Evolutionary conservation across 1,140 invertebrate species (phyloP), one percentile per base, ranked within the genome.

Genomic region (Muscidifurax raptorellus): DNA sequence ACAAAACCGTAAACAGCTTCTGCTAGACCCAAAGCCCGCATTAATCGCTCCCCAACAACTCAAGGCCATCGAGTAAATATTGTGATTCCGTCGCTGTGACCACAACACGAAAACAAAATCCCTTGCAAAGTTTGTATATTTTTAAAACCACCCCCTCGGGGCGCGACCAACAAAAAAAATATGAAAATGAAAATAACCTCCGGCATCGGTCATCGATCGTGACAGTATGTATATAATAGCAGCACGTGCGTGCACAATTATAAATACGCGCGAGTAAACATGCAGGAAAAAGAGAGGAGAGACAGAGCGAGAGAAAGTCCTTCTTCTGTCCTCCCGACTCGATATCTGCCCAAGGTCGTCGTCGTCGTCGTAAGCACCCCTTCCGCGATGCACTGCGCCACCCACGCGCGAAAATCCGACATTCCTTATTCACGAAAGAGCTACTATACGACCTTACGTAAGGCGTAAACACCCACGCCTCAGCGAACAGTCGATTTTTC

Each of bases 191-290:
- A 59, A 59, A 59, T 18, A 52, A n/a, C 52, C 44, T 47, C 44
- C 44, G 15, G 7, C 44, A 47, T 12, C 5, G 6, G 52, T 59
- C 18, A 59, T 59, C 52, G 52, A 59, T 59, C 52, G 52, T 22
- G 28, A 25, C 69, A 28, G 22, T 25, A 64, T 36, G 32, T 36
- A n/a, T n/a, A n/a, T n/a, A n/a, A 80, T 72, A 28, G 69, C 22
- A 81, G 71, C 78, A 71, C 78, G 78, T 71, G 78, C 36, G 66
- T 71, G 36, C 64, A 67, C 64, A 66, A 32, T 18, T 25, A 36
- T n/a, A 22, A 12, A 13, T 18, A 36, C 27, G 59, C 66, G 40
- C 13, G 10, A 25, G 18, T 18, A 32, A 22, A 32, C 69, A 4
- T 52, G 7, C 18, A 52, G 47, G 47, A 52, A 52, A 15, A 22